A percentile compares a stretch with the other conserved stretches of the same genome.
Conservation (phyloP, 30 jellyfish, hydroid and myxozoan genomes). For the Rhopilema esculentum region DNA sequence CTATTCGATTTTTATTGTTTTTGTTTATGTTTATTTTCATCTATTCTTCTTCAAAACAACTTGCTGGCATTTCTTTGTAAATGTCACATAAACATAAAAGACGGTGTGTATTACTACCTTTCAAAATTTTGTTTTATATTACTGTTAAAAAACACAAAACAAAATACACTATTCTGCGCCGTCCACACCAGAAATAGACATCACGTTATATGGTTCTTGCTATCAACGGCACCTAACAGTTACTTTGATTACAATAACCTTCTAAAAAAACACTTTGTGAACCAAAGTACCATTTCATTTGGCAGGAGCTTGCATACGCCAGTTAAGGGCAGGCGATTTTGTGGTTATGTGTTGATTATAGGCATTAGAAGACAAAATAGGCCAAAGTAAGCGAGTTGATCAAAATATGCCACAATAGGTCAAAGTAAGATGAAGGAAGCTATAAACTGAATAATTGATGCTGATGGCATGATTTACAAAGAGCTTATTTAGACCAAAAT, state of each 20-base stretch:
- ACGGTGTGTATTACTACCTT: too few species aligned
- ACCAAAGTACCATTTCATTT: background rate
- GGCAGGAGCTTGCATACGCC: background rate
- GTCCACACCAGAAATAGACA: constrained; percentile 31
- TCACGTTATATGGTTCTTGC: constrained; percentile 7
- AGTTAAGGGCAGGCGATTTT: background rate
- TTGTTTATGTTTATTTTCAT: too few species aligned
- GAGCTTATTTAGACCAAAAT: background rate
- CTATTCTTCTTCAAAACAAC: too few species aligned
- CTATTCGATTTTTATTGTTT: too few species aligned
- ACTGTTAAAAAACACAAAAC: constrained; percentile 1
- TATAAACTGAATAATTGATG: background rate
- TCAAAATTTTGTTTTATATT: constrained; percentile 2
- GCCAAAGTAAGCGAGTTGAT: background rate
- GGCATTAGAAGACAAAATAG: background rate
- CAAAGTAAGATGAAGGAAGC: background rate
- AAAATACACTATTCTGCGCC: constrained; percentile 30
- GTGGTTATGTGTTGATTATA: background rate
- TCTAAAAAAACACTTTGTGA: background rate
- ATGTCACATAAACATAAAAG: too few species aligned
- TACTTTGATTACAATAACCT: background rate
- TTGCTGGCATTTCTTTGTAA: too few species aligned
- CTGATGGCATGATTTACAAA: background rate
- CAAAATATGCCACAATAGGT: background rate
- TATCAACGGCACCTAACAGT: constrained; percentile 11